Evolutionary conservation across 92 coral and sea anemone genomes (phyloP).

Genomic region (Phymanthus crucifer): DNA sequence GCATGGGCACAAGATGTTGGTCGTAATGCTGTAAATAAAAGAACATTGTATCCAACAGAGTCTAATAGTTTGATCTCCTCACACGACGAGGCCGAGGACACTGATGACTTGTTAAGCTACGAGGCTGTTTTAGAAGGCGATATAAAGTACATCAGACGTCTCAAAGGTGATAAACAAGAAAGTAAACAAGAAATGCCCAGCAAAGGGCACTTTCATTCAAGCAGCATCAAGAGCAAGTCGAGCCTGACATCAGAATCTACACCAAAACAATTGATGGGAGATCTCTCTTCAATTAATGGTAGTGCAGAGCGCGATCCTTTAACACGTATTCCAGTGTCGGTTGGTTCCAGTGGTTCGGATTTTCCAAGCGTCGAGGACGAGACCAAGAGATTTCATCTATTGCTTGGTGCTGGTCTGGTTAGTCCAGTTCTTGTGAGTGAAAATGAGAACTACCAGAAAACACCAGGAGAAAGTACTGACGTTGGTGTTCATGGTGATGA

Average conservation of each 20-base stretch:
- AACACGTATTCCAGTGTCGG: conserved; percentile 8
- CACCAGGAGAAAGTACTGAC: neutral
- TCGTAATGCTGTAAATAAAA: neutral
- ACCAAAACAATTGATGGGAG: conserved; percentile 10
- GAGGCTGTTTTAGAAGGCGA: conserved; percentile 80
- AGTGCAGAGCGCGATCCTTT: conserved; percentile 27
- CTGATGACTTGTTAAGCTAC: conserved; percentile 80
- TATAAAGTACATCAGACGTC: conserved; percentile 53
- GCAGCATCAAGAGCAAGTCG: conserved; percentile 35
- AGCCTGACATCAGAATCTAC: conserved; percentile 4
- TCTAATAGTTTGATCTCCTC: conserved; percentile 18
- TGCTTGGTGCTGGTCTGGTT: conserved; percentile 62
- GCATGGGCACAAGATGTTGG: neutral
- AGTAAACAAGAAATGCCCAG: neutral
- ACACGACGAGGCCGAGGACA: conserved; percentile 65
- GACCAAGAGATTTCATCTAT: conserved; percentile 49
- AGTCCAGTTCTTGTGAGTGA: conserved; percentile 48
- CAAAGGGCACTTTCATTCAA: conserved; percentile 14
- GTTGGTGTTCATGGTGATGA: neutral
- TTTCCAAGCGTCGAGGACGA: conserved; percentile 36
- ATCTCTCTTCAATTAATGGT: conserved; percentile 26
- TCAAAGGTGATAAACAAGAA: conserved; percentile 13
- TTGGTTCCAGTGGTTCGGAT: neutral
- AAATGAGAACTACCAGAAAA: neutral
- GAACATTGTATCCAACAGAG: conserved; percentile 9